These are phyloP conservation scores for Polylopha cassiicola DNA, from an alignment of 2,888 invertebrate genomes.

Conservation along the genomic window DNA sequence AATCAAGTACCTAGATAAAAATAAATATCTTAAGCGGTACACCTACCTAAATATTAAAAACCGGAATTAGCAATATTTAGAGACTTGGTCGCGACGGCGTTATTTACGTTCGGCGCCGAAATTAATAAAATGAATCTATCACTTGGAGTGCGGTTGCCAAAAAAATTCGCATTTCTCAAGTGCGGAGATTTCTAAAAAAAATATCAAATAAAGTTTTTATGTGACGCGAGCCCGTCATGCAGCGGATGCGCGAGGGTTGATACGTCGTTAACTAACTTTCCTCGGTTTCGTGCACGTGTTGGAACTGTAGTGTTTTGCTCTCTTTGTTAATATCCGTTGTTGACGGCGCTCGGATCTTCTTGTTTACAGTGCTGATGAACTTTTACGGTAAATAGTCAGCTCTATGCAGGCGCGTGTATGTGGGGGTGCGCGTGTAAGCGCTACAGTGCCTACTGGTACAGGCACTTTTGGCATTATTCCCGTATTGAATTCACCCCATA, in stretches of 20 bases:
- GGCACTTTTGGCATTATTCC: too few relatives aligned
- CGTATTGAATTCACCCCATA: too few relatives aligned
- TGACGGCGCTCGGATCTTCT: too few relatives aligned
- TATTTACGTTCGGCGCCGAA: slow-evolving; percentile 71
- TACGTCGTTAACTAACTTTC: slow-evolving; percentile 7
- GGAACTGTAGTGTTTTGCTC: neutral
- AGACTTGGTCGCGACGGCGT: slow-evolving; percentile 41
- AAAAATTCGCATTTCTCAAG: slow-evolving; percentile 36
- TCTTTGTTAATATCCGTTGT: neutral
- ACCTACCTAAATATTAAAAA: slow-evolving; percentile 5
- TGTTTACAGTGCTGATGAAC: too few relatives aligned
- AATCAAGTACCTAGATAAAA: too few relatives aligned
- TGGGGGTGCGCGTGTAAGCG: too few relatives aligned
- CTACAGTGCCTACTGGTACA: too few relatives aligned
- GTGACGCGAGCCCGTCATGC: slow-evolving; percentile 31
- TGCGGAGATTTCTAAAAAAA: slow-evolving; percentile 13
- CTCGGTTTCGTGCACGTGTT: slow-evolving; percentile 3
- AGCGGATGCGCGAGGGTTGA: slow-evolving; percentile 8
- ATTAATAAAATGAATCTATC: slow-evolving; percentile 41
- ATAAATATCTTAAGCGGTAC: too few relatives aligned
- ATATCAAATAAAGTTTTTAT: slow-evolving; percentile 20
- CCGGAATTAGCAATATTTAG: slow-evolving; percentile 15
- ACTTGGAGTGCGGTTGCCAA: slow-evolving; percentile 46
- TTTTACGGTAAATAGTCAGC: too few relatives aligned
- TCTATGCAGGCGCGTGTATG: too few relatives aligned